phyloP scores from a whole-genome alignment of 2,113 vertebrate species.

The Gymnogyps californianus region DNA sequence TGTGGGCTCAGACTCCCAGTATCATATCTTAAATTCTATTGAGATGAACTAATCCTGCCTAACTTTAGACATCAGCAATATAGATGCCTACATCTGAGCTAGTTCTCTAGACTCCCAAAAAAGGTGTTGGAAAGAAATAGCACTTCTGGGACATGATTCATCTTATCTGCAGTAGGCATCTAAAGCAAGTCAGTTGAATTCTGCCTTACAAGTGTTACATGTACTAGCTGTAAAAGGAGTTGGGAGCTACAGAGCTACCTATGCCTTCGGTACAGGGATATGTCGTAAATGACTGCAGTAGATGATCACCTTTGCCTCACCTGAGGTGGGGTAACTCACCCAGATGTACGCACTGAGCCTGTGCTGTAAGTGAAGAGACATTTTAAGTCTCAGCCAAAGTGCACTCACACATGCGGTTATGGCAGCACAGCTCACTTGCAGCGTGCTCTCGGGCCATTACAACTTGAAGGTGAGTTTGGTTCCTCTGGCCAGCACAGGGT shows the following conservation, averaged over 20 bases:
- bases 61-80: not conserved
- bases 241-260: not conserved
- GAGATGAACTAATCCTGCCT: not conserved
- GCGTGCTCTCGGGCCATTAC: rapidly evolving
- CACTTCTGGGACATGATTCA: not conserved
- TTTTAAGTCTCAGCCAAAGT: not conserved
- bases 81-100: not conserved
- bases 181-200: not conserved
- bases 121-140: not conserved
- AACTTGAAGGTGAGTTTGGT: not conserved
- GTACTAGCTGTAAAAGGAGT: not conserved
- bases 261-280: rapidly evolving
- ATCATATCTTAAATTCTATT: not conserved
- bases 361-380: not conserved
- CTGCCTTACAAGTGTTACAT: not conserved
- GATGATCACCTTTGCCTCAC: not conserved
- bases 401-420: rapidly evolving
- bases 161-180: not conserved
- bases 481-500: not conserved
- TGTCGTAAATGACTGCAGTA: not conserved
- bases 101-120: not conserved
- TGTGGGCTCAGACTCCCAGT: not conserved
- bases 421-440: not conserved
- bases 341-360: rapidly evolving
- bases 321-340: not conserved